Evolutionary conservation across 1,140 invertebrate genomes (phyloP).

Genomic region (Bradynema listronoti): DNA sequence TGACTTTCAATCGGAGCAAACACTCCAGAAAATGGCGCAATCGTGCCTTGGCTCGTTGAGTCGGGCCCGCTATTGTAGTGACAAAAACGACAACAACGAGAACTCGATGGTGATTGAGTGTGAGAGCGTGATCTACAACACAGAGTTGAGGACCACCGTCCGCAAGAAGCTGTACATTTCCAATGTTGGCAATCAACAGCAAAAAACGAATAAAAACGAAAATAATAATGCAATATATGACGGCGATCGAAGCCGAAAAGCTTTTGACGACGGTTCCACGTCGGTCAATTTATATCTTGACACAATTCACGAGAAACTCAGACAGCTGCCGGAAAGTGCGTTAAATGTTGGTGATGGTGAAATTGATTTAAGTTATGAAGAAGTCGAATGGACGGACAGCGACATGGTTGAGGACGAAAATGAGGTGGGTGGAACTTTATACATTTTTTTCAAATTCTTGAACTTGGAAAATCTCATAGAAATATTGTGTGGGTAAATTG

Average conservation of each 20-base stretch:
- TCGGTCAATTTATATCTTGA: neutral
- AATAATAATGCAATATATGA: neutral
- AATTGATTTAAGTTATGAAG: conserved; percentile 32
- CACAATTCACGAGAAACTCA: conserved; percentile 9
- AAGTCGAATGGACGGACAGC: conserved; percentile 21
- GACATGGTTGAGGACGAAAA: conserved; percentile 10
- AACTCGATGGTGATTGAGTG: too few relatives aligned
- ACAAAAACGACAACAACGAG: too few relatives aligned
- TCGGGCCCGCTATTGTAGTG: too few relatives aligned
- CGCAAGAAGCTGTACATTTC: too few relatives aligned
- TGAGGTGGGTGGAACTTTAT: conserved; percentile 2
- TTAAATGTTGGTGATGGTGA: conserved; percentile 1
- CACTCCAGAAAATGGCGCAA: too few relatives aligned
- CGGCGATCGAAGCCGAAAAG: neutral
- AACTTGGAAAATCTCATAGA: neutral
- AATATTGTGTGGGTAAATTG: neutral
- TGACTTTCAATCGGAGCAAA: too few relatives aligned
- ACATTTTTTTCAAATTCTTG: neutral
- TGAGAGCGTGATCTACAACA: too few relatives aligned
- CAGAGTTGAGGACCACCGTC: too few relatives aligned
- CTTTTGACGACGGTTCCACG: conserved; percentile 2
- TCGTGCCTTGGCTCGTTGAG: too few relatives aligned
- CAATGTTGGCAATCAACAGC: too few relatives aligned
- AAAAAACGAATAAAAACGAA: neutral
- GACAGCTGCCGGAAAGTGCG: neutral